Evolutionary conservation across 92 coral and sea anemone species (phyloP), one percentile per base, ranked within the genome.

Genomic region (Parazoanthus swiftii): DNA sequence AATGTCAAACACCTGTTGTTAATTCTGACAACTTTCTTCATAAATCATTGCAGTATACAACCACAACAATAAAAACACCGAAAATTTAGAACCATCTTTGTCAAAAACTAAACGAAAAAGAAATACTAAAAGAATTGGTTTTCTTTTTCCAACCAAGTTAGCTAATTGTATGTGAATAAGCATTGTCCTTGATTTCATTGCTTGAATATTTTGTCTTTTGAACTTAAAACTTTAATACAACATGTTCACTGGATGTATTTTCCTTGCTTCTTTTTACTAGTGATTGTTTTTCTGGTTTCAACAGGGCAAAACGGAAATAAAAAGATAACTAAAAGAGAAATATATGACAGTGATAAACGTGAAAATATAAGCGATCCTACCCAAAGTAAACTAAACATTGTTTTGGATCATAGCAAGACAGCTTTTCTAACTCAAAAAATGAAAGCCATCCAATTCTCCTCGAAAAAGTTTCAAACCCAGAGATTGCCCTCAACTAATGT

Each of bases 271-370:
- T 63, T 5, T 3, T 63, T 18, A 5, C 4, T 20, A 63, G 70
- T 63, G 70, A 63, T 21, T 63, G 70, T 63, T 63, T 23, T 63
- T 6, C 16, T 63, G 1, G 21, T 63, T 63, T 76, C 26, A 76
- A 76, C 80, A 76, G 80, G 80, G 23, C n/a, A 76, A 23, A 76
- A 18, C 18, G 13, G 80, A 42, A 76, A 76, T 76, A 76, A 76
- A 76, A 76, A 76, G 80, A 37, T 76, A 15, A 37, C 51, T 15
- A 76, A 42, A 44, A 39, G 54, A 44, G 54, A 76, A 76, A 39
- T 20, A 39, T 5, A 76, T 36, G 50, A 10, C 46, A 39, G 5
- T 7, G 51, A 39, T 76, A 76, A 37, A 42, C 43, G 25, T 8
- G 46, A 76, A 18, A 38, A 1, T 42, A 75, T 15, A 16, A 44